These are phyloP conservation scores for Oreortyx pictus DNA, from an alignment of 2,797 vertebrate genomes.

Conservation along the genomic window DNA sequence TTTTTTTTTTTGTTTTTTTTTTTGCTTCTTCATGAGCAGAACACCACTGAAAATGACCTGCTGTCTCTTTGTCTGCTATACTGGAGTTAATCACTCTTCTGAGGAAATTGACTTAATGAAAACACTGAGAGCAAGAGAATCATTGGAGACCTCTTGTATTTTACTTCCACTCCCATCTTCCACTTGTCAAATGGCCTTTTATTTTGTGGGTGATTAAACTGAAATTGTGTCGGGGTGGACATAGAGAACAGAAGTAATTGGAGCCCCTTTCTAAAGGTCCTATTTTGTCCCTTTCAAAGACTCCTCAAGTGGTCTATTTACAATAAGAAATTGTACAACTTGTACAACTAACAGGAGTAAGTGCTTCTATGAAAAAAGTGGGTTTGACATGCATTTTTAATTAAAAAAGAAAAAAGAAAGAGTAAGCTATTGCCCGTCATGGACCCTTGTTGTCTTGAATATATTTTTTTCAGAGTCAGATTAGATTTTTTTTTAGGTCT, in stretches of 20 bases:
- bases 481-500: background rate
- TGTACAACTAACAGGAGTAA: background rate
- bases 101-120: background rate
- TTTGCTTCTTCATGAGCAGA: too few relatives aligned
- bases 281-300: background rate
- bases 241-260: background rate
- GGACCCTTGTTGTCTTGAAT: background rate
- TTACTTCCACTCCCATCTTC: background rate
- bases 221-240: background rate
- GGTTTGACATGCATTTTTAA: background rate
- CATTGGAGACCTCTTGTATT: background rate
- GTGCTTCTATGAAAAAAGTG: background rate
- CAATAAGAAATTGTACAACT: background rate
- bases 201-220: background rate
- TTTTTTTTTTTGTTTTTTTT: too few relatives aligned
- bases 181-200: background rate
- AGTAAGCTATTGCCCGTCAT: background rate
- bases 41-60: background rate
- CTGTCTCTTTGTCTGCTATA: background rate
- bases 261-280: background rate
- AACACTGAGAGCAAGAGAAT: background rate
- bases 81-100: background rate
- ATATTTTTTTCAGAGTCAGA: background rate
- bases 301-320: background rate
- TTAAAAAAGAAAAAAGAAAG: background rate